Conservation (phyloP, 1,140 invertebrate genomes). For the Tribolium castaneum region DNA sequence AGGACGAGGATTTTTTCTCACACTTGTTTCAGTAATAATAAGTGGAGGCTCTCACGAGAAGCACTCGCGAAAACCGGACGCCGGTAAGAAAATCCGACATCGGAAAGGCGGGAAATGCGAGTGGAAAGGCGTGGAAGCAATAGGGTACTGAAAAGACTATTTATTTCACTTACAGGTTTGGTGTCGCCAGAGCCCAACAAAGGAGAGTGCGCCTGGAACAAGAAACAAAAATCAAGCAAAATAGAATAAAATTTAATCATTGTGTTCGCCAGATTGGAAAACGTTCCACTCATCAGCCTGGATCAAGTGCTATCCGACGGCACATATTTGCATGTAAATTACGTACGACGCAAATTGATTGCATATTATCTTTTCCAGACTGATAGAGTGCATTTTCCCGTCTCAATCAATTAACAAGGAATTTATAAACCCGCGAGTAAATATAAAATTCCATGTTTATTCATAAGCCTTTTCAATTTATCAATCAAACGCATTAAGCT, state of each 20-base stretch:
- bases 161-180: slow-evolving; percentile 69
- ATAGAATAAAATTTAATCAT: slow-evolving; percentile 9
- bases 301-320: slow-evolving; percentile 7
- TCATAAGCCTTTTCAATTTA: neutral
- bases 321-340: slow-evolving; percentile 32
- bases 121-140: slow-evolving; percentile 23
- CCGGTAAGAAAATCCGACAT: slow-evolving; percentile 33
- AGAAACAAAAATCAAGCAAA: slow-evolving; percentile 58
- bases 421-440: neutral
- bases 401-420: neutral
- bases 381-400: neutral
- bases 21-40: neutral
- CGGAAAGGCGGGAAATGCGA: slow-evolving; percentile 40
- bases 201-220: slow-evolving; percentile 73
- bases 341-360: slow-evolving; percentile 13
- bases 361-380: slow-evolving; percentile 9
- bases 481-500: neutral
- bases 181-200: slow-evolving; percentile 68
- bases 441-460: neutral
- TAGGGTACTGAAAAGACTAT: slow-evolving; percentile 21
- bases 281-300: slow-evolving; percentile 14
- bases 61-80: slow-evolving; percentile 19
- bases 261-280: neutral
- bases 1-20: neutral
- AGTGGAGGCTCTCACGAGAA: slow-evolving; percentile 1